Base-by-base conservation (phyloP, 2,888 invertebrate genomes). In the Hypolimnas misippus region DNA sequence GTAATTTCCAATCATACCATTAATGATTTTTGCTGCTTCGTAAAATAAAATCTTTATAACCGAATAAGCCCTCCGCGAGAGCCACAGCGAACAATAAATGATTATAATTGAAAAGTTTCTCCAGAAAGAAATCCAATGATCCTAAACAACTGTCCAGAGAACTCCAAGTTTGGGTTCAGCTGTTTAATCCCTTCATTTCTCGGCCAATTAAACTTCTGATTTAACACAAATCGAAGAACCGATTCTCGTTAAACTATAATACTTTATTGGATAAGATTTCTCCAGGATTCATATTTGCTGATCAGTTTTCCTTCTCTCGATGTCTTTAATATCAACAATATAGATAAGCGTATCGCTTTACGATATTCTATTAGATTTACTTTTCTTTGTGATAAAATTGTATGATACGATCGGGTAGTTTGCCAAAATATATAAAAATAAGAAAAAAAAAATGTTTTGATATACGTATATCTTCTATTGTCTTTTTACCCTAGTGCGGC, bases 161-260 rank as follows among this genome's bases (percentile, higher is more conserved):
- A 62, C 62, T 66, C 62, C 60, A 66, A 67, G 63, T 65, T 72
- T 67, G 76, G 78, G 78, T 77, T 76, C 77, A 73, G 75, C 76
- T 77, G 81, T 79, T 84, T 89, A 90, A 89, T 88, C 88, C 89
- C 86, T 87, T 87, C 85, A 89, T 90, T 91, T 90, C 82, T 81
- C 86, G 89, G 84, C 79, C 88, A 90, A 89, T 91, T 90, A 90
- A 91, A 86, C 86, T 70, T 72, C 73, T 78, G 87, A 90, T 89
- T 88, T 89, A 90, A 89, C 71, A 86, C 86, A 88, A 88, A 90
- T 89, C 87, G 90, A 88, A 71, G 69, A 65, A 75, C 70, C 69
- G 53, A 67, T 66, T 56, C 55, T 65, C 59, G 64, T 66, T 64
- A 63, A 68, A 70, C 65, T 67, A 69, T 71, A 70, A 73, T 70